Evolutionary conservation across 1,140 invertebrate genomes (phyloP).

Genomic region (Apocrypta bakeri): DNA sequence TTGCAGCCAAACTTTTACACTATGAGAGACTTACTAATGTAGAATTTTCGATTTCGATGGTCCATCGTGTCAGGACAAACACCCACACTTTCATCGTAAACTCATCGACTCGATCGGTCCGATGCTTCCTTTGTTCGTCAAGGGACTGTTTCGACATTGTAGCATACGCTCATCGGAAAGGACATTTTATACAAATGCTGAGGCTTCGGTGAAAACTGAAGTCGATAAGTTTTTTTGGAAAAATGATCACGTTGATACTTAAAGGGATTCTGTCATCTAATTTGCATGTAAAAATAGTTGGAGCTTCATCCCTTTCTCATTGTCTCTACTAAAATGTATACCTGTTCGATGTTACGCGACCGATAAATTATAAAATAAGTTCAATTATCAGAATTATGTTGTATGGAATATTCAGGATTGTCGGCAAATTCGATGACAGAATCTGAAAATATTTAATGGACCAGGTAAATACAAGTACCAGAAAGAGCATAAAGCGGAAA

Average conservation of each 20-base stretch:
- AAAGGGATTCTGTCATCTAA: slow-evolving; percentile 21
- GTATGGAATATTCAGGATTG: neutral
- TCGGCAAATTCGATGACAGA: slow-evolving; percentile 15
- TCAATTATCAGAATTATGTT: too few relatives aligned
- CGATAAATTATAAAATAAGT: too few relatives aligned
- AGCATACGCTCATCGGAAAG: neutral
- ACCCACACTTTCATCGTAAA: slow-evolving; percentile 39
- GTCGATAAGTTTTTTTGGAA: slow-evolving; percentile 14
- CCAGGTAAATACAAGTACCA: slow-evolving; percentile 38
- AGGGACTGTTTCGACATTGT: neutral
- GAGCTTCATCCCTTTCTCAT: too few relatives aligned
- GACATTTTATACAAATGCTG: slow-evolving; percentile 23
- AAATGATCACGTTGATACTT: slow-evolving; percentile 20
- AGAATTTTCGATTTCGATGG: slow-evolving; percentile 44
- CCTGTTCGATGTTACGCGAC: too few relatives aligned
- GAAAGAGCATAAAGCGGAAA: slow-evolving; percentile 26
- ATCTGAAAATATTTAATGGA: slow-evolving; percentile 40
- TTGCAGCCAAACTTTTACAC: slow-evolving; percentile 55
- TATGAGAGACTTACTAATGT: slow-evolving; percentile 49
- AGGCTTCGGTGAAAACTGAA: neutral
- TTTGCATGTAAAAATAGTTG: slow-evolving; percentile 5
- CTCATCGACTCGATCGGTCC: slow-evolving; percentile 28
- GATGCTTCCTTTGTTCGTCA: slow-evolving; percentile 11
- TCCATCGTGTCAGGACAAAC: slow-evolving; percentile 41
- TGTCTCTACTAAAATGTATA: too few relatives aligned